Evolutionary conservation across 92 coral and sea anemone species (phyloP), one percentile per base, ranked within the genome.

Genomic region (Muricea muricata): DNA sequence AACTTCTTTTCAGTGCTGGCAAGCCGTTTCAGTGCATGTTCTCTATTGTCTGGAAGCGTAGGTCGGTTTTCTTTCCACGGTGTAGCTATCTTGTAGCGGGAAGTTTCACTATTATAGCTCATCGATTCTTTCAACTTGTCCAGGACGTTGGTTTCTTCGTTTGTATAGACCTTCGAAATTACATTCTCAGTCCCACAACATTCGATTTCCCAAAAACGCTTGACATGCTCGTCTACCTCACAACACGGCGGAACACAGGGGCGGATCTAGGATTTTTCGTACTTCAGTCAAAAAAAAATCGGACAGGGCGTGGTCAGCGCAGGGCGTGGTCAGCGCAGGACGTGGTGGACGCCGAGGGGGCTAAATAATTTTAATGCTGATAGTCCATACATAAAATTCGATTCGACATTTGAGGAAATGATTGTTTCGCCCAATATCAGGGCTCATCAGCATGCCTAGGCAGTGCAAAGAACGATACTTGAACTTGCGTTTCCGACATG

Each of bases 41-140:
- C 67, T 8, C 34, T 25, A 25, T 74, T 70, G 57, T 73, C 52
- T 6, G 86, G 81, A 11, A 84, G 39, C 46, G 29, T 34, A 23
- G 89, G 83, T 46, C 84, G 31, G 46, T 75, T 67, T 23, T 42
- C 82, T 60, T 89, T 89, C 89, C 92, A 79, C 30, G 92, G 92
- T 42, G 85, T 67, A 21, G 75, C 68, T 21, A 85, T 58, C 65
- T 52, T 21, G 79, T 89, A 83, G 78, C 89, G 67, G 42, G 37
- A 81, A 24, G 20, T 29, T 17, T 21, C 86, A 45, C 46, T 68
- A 35, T 56, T 34, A 26, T 77, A 77, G 30, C 47, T 54, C 26
- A 77, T 42, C 26, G 82, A 78, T 67, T 78, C 83, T 5, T 54
- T 3, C 4, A 54, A 21, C 61, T 54, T 54, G 24, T 54, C 8